Evolutionary conservation across 2,113 vertebrate species (phyloP).

Genomic region (Vicugna pacos): DNA sequence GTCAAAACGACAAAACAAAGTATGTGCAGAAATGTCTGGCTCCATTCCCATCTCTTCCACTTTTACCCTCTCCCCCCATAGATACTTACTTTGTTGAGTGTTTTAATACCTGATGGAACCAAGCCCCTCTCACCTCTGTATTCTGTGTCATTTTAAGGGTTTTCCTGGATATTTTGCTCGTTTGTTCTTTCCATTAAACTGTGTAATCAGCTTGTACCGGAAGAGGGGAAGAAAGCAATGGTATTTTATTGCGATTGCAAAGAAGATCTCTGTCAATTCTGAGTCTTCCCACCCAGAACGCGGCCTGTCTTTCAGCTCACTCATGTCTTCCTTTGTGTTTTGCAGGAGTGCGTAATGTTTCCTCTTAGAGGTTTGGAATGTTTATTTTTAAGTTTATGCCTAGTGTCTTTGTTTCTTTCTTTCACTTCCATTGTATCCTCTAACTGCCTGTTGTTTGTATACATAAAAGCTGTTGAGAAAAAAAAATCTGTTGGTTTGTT

Average conservation of each 20-base stretch:
- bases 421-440: not conserved
- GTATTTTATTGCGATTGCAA: not conserved
- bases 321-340: not conserved
- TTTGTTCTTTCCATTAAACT: not conserved
- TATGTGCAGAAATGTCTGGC: not conserved
- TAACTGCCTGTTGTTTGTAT: not conserved
- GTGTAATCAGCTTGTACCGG: not conserved
- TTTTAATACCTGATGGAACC: not conserved
- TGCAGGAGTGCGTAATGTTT: not conserved
- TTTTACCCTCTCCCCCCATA: not conserved
- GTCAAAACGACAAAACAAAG: not conserved
- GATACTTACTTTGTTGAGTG: not conserved
- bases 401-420: not conserved
- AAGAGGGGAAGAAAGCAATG: not conserved
- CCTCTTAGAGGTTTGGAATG: not conserved
- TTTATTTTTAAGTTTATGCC: slow-evolving; percentile 1
- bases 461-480: not conserved
- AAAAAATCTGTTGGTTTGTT: not conserved
- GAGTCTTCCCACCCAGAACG: not conserved
- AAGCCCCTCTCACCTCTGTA: not conserved
- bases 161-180: not conserved
- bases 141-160: not conserved
- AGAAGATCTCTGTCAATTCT: not conserved
- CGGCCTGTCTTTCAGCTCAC: not conserved
- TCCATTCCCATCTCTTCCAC: not conserved